phyloP scores from a whole-genome alignment of 2,113 vertebrate species.

The Notechis scutatus region DNA sequence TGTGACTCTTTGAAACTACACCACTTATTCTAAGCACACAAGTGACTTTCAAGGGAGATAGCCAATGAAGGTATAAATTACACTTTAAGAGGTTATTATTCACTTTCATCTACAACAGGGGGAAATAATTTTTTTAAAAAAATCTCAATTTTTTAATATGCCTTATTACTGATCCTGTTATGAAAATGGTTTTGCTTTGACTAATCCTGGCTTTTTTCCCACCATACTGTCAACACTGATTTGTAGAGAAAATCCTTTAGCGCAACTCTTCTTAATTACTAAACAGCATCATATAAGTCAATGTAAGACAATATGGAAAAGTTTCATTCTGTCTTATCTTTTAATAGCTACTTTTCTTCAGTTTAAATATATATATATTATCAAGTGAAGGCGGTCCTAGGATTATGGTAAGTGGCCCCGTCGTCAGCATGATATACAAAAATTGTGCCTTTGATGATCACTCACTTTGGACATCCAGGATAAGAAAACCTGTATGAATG shows the following conservation, averaged over 20 bases:
- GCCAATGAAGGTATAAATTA: fast-evolving
- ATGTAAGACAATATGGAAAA: not conserved
- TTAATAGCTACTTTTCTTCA: not conserved
- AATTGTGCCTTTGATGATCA: not conserved
- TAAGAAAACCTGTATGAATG: not conserved
- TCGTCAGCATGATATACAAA: not conserved
- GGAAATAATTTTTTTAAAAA: not conserved
- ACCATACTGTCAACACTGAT: not conserved
- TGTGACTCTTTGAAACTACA: constrained; percentile 42
- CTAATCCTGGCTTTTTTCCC: not conserved
- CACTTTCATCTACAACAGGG: not conserved
- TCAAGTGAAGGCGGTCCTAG: not conserved
- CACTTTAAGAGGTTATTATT: not conserved
- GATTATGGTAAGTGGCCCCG: not conserved
- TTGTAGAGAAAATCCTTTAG: not conserved
- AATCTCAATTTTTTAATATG: not conserved
- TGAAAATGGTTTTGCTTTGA: not conserved
- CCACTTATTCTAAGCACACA: not conserved
- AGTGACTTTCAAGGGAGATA: not conserved
- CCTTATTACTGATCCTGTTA: not conserved
- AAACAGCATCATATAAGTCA: not conserved
- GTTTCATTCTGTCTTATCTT: not conserved
- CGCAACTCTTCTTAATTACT: not conserved
- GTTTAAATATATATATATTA: not conserved
- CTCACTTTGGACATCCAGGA: not conserved